Conservation (phyloP, 2,113 vertebrate genomes). For the Sula dactylatra region DNA sequence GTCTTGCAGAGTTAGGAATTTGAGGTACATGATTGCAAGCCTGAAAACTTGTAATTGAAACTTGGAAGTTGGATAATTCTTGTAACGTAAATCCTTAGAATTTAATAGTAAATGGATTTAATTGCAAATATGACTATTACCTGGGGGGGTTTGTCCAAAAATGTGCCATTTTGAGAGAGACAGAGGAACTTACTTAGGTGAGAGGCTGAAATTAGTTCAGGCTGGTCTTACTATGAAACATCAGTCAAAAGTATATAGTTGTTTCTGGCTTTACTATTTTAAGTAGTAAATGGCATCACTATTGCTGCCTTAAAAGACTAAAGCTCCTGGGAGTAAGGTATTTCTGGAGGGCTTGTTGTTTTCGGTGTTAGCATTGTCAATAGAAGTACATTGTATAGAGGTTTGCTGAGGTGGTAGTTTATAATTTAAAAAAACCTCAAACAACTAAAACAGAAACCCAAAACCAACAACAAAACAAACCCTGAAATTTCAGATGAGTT, state of each 20-base stretch:
- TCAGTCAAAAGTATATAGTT: neutral
- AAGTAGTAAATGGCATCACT: neutral
- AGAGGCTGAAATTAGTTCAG: neutral
- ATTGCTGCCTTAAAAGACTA: neutral
- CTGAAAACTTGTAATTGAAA: neutral
- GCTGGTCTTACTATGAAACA: neutral
- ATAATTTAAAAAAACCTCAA: neutral
- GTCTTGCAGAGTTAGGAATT: neutral
- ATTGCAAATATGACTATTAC: neutral
- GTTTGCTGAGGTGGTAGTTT: neutral
- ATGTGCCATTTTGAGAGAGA: neutral
- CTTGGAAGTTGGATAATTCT: neutral
- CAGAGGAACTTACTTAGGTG: neutral
- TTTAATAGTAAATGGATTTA: neutral
- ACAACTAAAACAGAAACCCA: neutral
- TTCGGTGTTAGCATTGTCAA: neutral
- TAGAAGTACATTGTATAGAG: neutral
- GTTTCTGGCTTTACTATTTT: neutral
- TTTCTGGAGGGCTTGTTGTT: neutral
- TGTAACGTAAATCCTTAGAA: neutral
- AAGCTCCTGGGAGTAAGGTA: neutral
- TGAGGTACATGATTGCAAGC: fast-evolving
- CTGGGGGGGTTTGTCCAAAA: neutral
- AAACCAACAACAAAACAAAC: neutral
- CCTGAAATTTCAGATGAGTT: neutral